A percentile compares a stretch with the other conserved stretches of the same genome.
Evolutionary conservation across 2,888 invertebrate species (phyloP).

Genomic region (Trissolcus japonicus): DNA sequence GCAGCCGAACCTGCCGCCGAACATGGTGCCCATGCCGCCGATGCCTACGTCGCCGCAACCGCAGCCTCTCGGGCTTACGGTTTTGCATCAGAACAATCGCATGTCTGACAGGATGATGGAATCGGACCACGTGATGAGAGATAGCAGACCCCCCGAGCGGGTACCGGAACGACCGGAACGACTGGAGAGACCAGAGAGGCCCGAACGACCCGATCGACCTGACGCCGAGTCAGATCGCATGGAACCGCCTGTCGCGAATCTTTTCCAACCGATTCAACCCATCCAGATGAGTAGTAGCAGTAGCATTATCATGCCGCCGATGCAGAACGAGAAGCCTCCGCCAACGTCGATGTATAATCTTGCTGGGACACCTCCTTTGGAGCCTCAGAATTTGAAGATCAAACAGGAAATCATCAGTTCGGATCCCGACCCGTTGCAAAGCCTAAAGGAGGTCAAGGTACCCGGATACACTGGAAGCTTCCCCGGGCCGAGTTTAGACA

Average conservation of each 20-base stretch:
- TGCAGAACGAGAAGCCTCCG: constrained; percentile 64
- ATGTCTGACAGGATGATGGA: constrained; percentile 66
- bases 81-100: constrained; percentile 65
- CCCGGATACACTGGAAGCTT: constrained; percentile 83
- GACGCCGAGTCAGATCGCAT: constrained; percentile 60
- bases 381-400: constrained; percentile 85
- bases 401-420: constrained; percentile 82
- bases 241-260: constrained; percentile 63
- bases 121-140: constrained; percentile 33
- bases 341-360: constrained; percentile 65
- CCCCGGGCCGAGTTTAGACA: constrained; percentile 83
- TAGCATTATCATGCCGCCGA: constrained; percentile 60
- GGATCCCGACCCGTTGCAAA: constrained; percentile 84
- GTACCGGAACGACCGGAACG: constrained; percentile 56
- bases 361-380: constrained; percentile 75
- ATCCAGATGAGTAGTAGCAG: constrained; percentile 58
- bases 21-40: constrained; percentile 69
- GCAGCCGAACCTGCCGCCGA: constrained; percentile 70
- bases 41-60: constrained; percentile 68
- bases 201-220: constrained; percentile 57
- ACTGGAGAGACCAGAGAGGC: constrained; percentile 55
- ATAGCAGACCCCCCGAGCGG: constrained; percentile 53
- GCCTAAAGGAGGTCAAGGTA: constrained; percentile 87
- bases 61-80: constrained; percentile 72
- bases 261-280: constrained; percentile 73